Base-by-base conservation (phyloP, 2,888 invertebrate genomes). In the Epirrhoe alternata region DNA sequence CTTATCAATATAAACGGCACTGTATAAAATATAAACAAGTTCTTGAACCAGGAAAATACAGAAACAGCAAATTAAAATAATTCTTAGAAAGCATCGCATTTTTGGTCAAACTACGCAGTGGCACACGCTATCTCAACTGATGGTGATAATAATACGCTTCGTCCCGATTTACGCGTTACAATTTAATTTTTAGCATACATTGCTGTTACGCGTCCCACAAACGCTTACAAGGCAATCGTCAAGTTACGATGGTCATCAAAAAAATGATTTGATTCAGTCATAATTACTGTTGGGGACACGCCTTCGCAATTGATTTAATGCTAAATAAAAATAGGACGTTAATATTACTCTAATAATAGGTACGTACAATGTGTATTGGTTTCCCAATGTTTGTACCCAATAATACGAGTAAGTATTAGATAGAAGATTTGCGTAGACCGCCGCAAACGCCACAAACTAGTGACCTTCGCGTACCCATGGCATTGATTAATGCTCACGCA, bases 401-500 rank as follows among this genome's bases (percentile, higher is more conserved):
- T 17, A 2, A 24, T 24, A 24, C 24, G 24, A 24, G 24, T 24
- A 24, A 2, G 6, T 14, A 14, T 16, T 16, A 53, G 71, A 72
- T 74, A 75, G 62, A 79, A 79, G 78, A 82, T 85, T 84, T 77
- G 77, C 80, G 79, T 81, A 76, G 68, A 79, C 74, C 75, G 76
- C 77, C 80, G 82, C 80, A 78, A 84, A 74, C 75, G 76, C 77
- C 80, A 82, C 80, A 78, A 84, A 82, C 83, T 74, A 72, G 66
- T 82, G 87, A 88, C 90, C 90, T 90, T 90, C 86, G 72, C 81
- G 83, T 86, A 87, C 78, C 85, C 87, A 86, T 89, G 89, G 88
- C 90, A 90, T 88, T 90, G 89, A 90, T 90, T 86, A 87, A 87
- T 88, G 82, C 86, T 87, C 86, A 88, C 86, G 84, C 86, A 89